These are phyloP conservation scores for Clepsis dumicolana DNA, from an alignment of 2,888 invertebrate genomes.

Conservation along the genomic window DNA sequence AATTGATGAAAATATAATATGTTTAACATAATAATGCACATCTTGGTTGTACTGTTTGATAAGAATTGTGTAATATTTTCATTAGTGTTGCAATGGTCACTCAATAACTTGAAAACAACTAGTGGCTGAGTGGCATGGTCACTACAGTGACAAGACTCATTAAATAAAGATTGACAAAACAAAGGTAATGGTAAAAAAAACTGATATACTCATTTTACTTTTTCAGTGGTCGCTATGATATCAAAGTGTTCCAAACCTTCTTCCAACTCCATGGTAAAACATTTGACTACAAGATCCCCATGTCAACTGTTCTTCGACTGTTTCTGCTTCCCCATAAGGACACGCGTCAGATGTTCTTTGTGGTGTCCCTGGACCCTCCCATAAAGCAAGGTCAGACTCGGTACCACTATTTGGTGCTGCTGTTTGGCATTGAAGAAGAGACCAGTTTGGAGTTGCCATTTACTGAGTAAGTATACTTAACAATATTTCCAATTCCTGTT, in stretches of 20 bases:
- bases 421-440: conserved; percentile 98
- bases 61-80: conserved; percentile 12
- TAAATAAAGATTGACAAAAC: no score
- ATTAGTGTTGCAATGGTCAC: neutral
- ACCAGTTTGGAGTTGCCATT: conserved; percentile 96
- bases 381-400: conserved; percentile 99
- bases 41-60: no score
- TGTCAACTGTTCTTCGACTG: conserved; percentile 97
- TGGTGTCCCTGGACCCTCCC: conserved; percentile 98
- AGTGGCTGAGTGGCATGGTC: no score
- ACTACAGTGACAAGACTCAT: no score
- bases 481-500: neutral
- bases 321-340: conserved; percentile 99
- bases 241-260: conserved; percentile 94
- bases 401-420: conserved; percentile 97
- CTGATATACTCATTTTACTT: conserved; percentile 44
- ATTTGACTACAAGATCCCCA: conserved; percentile 99
- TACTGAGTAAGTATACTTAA: conserved; percentile 90
- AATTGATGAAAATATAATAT: no score
- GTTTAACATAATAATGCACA: no score
- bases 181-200: neutral
- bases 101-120: neutral
- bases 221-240: conserved; percentile 97
- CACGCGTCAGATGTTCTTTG: conserved; percentile 99
- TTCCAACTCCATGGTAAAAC: conserved; percentile 96